These are phyloP conservation scores for Pangasius larnaudii DNA, from an alignment of 2,797 vertebrate genomes.

Conservation along the genomic window DNA sequence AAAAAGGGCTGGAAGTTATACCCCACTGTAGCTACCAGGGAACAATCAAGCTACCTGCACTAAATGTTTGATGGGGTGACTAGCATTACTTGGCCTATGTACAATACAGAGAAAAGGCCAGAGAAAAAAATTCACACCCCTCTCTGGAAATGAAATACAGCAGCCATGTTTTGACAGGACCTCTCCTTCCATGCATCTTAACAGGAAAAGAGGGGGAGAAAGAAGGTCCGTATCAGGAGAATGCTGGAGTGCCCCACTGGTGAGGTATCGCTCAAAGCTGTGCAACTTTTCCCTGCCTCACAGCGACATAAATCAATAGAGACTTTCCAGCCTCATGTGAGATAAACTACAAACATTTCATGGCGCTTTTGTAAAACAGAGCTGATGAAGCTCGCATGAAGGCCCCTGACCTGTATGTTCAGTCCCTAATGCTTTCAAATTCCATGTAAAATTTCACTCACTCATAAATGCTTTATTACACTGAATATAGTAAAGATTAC, in stretches of 20 bases:
- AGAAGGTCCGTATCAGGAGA: conserved; percentile 22
- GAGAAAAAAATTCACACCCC: conserved; percentile 59
- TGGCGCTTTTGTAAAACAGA: conserved; percentile 19
- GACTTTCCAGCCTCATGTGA: conserved; percentile 22
- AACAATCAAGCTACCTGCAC: conserved; percentile 88
- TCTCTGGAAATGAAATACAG: conserved; percentile 63
- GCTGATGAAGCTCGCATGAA: conserved; percentile 21
- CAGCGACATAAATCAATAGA: conserved; percentile 54
- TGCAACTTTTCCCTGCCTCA: conserved; percentile 45
- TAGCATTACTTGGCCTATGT: conserved; percentile 68
- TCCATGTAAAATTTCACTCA: background rate
- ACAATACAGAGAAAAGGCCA: conserved; percentile 53
- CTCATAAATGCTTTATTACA: background rate
- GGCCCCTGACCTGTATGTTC: background rate
- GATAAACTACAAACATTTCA: conserved; percentile 38
- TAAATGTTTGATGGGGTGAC: conserved; percentile 86
- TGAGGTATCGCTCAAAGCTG: conserved; percentile 53
- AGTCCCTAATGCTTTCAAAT: background rate
- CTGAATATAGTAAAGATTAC: background rate
- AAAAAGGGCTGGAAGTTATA: conserved; percentile 85
- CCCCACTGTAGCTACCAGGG: conserved; percentile 81
- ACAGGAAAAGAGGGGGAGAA: conserved; percentile 13
- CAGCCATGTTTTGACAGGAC: conserved; percentile 57
- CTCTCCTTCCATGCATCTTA: conserved; percentile 56
- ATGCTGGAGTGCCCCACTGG: background rate